Evolutionary conservation across 2,113 vertebrate genomes (phyloP), one percentile per base, ranked within the genome.

Genomic region (Notechis scutatus): DNA sequence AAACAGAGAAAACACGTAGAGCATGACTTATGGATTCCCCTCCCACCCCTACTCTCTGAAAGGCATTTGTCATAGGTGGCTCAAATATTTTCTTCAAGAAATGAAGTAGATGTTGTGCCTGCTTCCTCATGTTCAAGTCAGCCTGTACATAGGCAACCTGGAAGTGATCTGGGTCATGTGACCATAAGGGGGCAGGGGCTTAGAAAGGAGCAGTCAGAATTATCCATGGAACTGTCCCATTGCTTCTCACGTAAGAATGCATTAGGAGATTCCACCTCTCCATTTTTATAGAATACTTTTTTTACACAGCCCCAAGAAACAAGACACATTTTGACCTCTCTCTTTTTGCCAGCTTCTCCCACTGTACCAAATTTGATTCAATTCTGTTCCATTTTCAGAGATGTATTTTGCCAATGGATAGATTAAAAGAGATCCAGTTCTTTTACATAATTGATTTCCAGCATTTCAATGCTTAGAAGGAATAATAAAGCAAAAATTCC

Each of bases 401-500:
- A 81, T 39, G 15, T 81, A 81, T 81, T 81, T 34, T 81, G 6
- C 7, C 69, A 21, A 21, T 81, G 34, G 69, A 21, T 20, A 7
- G 69, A 39, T 34, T 81, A 20, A 81, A 3, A 81, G 34, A 81
- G n/a, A 39, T 20, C 6, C 6, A 81, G 18, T 18, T 81, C 69
- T 18, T 81, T 81, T 81, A 81, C 69, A 81, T 39, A 81, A 39
- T 39, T 81, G 39, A 81, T 81, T 81, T 81, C 69, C 69, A 81
- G 69, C 34, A 81, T 81, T 81, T 81, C 69, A 81, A 81, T 81
- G 34, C 6, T 81, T 81, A 34, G 69, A 81, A 81, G 34, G 69
- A 81, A 81, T 81, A 96, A 96, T 92, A 95, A 95, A 64, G 57
- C 87, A 64, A 92, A 45, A 92, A 95, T 94, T 93, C 45, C 61